phyloP scores from a whole-genome alignment of 1,140 invertebrate species.

The Pissodes strobi region DNA sequence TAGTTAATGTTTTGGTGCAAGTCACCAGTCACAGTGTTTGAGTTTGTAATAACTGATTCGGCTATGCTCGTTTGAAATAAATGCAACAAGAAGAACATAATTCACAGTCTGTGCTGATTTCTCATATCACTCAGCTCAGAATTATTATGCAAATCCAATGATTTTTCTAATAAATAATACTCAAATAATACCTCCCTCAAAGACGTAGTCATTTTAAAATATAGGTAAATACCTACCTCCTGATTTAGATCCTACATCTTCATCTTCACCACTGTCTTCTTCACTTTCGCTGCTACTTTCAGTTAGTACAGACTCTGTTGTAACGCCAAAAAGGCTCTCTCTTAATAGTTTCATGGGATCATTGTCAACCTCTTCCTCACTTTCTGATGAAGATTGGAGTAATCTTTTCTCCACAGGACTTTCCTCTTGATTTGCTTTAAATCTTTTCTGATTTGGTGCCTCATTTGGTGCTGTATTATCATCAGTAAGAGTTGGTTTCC shows the following conservation, averaged over 20 bases:
- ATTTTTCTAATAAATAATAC: slow-evolving; percentile 31
- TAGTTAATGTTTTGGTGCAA: too few species aligned
- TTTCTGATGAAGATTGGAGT: slow-evolving; percentile 27
- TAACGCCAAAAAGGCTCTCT: slow-evolving; percentile 58
- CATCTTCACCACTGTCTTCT: slow-evolving; percentile 31
- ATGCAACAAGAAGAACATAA: too few species aligned
- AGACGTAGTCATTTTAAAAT: not conserved
- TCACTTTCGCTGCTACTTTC: slow-evolving; percentile 46
- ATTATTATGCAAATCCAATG: slow-evolving; percentile 24
- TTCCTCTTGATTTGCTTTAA: too few species aligned
- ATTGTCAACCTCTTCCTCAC: slow-evolving; percentile 45
- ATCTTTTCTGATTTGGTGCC: not conserved
- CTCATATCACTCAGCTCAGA: not conserved
- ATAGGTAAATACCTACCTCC: not conserved
- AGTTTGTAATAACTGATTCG: too few species aligned
- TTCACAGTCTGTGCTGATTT: too few species aligned
- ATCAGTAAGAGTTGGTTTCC: not conserved
- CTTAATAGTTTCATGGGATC: slow-evolving; percentile 62
- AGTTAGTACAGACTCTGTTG: slow-evolving; percentile 44
- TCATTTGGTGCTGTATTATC: slow-evolving; percentile 3
- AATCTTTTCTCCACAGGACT: too few species aligned
- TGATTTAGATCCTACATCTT: not conserved
- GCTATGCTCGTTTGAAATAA: too few species aligned
- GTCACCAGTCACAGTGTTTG: too few species aligned
- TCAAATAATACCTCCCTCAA: not conserved